Evolutionary conservation across 2,888 invertebrate species (phyloP), one percentile per base, ranked within the genome.

Genomic region (Erebia epiphron): DNA sequence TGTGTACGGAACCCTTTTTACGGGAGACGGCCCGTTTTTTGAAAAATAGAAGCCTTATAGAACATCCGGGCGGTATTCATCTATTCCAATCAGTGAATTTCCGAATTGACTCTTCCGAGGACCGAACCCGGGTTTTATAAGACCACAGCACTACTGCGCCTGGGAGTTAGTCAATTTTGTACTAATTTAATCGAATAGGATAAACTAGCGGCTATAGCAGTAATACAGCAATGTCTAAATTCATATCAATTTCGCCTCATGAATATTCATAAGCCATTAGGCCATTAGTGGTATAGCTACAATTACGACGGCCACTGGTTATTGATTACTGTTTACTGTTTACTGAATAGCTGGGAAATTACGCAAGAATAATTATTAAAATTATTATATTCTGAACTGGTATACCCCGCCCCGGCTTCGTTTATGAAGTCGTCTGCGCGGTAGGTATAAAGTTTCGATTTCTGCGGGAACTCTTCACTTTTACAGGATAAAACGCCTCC

Each of bases 181-280:
- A 58, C 26, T 35, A 61, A 57, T 57, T 21, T 13, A 26, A 26
- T 61, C 2, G 13, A 43, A 43, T 13, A 16, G 18, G 18, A 26
- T 16, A 61, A 41, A 43, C 43, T 43, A 41, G 18, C 2, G 11
- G 61, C 7, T 60, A 58, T 13, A 58, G 13, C 9, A 8, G 11
- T 41, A 52, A 8, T 63, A 64, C 52, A 46, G 62, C 52, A 54
- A 52, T 26, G 54, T 64, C 64, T 64, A 64, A 54, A 64, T 64
- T 64, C 64, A 64, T 64, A 64, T 64, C 64, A 64, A 64, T 64
- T 64, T 52, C 41, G 35, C 2, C 35, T 41, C 52, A 64, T 64
- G 64, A 64, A 64, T 64, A 64, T 64, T 54, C 16, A 64, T 64
- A 64, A 64, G 52, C 64, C 64, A 64, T 64, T 54, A 64, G 52